Conservation (phyloP, 2,888 invertebrate species). For the Pheosia tremula region DNA sequence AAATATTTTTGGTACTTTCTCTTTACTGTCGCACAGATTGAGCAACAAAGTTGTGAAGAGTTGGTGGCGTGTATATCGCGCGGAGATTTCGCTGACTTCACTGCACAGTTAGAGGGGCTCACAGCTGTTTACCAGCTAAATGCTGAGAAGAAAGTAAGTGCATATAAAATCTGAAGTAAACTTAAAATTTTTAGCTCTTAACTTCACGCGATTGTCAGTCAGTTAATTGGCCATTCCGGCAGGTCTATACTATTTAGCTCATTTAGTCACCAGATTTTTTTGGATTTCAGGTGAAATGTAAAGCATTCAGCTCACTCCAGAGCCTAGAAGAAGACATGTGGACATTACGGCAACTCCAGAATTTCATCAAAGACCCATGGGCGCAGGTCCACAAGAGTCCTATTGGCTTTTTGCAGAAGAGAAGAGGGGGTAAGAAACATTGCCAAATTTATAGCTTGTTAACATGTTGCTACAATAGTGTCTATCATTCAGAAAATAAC, state of each 20-base stretch:
- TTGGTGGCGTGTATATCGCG: slow-evolving; percentile 92
- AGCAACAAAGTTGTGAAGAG: slow-evolving; percentile 94
- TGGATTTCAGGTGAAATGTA: slow-evolving; percentile 88
- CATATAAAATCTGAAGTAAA: background rate
- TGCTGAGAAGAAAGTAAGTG: slow-evolving; percentile 92
- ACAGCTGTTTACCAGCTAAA: slow-evolving; percentile 96
- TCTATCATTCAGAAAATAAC: background rate
- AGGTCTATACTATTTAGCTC: too few relatives aligned
- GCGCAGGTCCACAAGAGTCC: slow-evolving; percentile 93
- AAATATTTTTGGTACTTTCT: background rate
- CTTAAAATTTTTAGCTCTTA: too few relatives aligned
- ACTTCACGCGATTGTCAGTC: too few relatives aligned
- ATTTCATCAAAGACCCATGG: slow-evolving; percentile 87
- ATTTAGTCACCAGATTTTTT: too few relatives aligned
- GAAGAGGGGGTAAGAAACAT: slow-evolving; percentile 87
- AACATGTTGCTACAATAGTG: too few relatives aligned
- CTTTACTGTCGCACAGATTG: slow-evolving; percentile 62
- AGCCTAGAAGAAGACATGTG: slow-evolving; percentile 96
- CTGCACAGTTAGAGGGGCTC: slow-evolving; percentile 95
- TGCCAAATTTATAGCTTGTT: too few relatives aligned
- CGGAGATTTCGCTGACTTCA: slow-evolving; percentile 96
- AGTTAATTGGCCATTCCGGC: too few relatives aligned
- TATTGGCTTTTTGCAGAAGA: slow-evolving; percentile 92
- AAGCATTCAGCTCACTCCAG: slow-evolving; percentile 96
- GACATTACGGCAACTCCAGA: slow-evolving; percentile 91